Conservation (phyloP, 2,888 invertebrate species). For the Oscheius sp. region DNA sequence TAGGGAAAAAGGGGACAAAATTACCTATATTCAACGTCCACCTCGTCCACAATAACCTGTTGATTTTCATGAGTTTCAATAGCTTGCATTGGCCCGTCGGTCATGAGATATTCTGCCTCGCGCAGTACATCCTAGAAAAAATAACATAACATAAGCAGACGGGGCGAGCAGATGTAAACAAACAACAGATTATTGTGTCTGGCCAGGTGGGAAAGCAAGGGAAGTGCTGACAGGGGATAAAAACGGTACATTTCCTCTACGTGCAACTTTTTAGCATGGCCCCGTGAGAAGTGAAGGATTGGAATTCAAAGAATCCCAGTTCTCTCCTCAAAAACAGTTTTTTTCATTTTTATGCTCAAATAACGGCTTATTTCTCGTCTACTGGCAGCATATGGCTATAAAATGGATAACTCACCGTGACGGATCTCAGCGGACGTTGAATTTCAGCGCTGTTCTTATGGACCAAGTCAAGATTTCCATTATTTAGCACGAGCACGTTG, state of each 20-base stretch:
- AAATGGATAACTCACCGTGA: constrained; percentile 40
- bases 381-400: too few species aligned
- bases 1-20: neutral
- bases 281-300: too few species aligned
- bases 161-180: too few species aligned
- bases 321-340: too few species aligned
- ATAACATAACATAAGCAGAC: too few species aligned
- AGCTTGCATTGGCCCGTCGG: constrained; percentile 54
- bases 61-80: constrained; percentile 44
- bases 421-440: constrained; percentile 54
- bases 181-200: neutral
- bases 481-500: constrained; percentile 50
- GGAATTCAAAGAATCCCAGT: too few species aligned
- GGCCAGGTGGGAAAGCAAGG: neutral
- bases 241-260: too few species aligned
- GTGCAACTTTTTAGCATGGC: too few species aligned
- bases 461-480: constrained; percentile 48
- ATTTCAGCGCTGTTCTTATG: constrained; percentile 45
- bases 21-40: constrained; percentile 59
- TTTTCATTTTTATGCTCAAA: too few species aligned
- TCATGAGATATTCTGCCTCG: constrained; percentile 59
- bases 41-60: constrained; percentile 58
- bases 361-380: too few species aligned
- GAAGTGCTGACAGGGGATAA: too few species aligned
- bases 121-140: constrained; percentile 55